Evolutionary conservation across 2,113 vertebrate species (phyloP), one percentile per base, ranked within the genome.

Genomic region (Tragelaphus imberbis): DNA sequence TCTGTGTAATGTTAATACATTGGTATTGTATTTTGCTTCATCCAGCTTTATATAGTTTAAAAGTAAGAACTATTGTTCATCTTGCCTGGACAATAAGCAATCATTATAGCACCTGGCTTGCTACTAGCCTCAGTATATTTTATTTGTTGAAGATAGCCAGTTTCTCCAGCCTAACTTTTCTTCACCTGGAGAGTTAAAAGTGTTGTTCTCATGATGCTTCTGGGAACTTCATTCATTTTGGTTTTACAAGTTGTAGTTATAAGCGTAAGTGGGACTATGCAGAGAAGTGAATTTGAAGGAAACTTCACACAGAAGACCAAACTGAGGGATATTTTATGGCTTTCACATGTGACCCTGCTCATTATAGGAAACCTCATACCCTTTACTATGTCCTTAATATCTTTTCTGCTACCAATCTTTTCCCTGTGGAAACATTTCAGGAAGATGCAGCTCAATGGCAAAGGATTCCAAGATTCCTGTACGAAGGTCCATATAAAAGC

Each of bases 81-180:
- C 21, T 79, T 49, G 0, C 4, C 25, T 98, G 96, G 90, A 7
- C 0, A 5, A 1, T 89, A 58, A 71, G 7, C 79, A 68, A 93
- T 27, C 82, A 97, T 90, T 93, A 84, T 53, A 96, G 40, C 27
- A 13, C 40, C 47, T 97, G 96, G 96, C 10, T 97, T 75, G 59
- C 55, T 33, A 82, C 90, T 44, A 53, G 58, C 33, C 96, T 98
- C 33, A 97, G 88, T 23, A 21, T 97, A 49, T 81, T 97, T 81
- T 97, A 97, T 85, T 95, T 98, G 68, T 71, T 71, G 9, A 98
- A 93, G 68, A 88, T 96, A 92, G 95, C 89, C 55, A 97, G 71
- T 79, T 97, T 96, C 77, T 97, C 96, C 27, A 95, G 49, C 28
- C 4, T 30, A 23, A 13, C 88, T 11, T 97, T 97, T 94, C 88